Percentiles rank a stretch among this genome's conserved stretches.
phyloP scores from a whole-genome alignment of 2,888 invertebrate species.

The Nematopogon swammerdamellus region DNA sequence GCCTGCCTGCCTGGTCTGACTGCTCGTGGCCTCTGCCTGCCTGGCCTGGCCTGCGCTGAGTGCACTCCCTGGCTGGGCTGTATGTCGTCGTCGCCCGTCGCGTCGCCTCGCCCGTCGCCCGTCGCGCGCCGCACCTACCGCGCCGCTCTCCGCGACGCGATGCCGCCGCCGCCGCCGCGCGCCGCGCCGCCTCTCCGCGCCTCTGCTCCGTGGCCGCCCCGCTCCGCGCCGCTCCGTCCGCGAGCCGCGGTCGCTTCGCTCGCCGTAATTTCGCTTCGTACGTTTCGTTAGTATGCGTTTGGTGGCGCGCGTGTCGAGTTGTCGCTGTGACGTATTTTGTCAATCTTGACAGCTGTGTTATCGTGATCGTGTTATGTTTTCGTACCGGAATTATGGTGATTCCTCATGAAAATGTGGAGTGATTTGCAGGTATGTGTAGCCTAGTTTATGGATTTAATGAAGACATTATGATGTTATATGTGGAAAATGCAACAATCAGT shows the following conservation, averaged over 20 bases:
- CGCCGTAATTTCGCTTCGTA: conserved; percentile 14
- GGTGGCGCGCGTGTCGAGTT: conserved; percentile 34
- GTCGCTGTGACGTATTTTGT: conserved; percentile 43
- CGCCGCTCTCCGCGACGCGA: too few relatives aligned
- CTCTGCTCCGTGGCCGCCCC: conserved; percentile 4
- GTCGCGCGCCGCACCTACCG: conserved; percentile 16
- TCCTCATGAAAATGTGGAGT: conserved; percentile 57
- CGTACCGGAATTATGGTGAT: conserved; percentile 55
- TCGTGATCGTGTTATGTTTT: conserved; percentile 56
- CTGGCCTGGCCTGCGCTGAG: too few relatives aligned
- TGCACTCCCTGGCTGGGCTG: too few relatives aligned
- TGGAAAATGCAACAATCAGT: too few relatives aligned
- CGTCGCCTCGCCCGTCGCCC: neutral
- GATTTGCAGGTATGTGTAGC: conserved; percentile 46
- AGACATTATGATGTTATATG: too few relatives aligned
- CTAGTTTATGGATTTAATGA: too few relatives aligned
- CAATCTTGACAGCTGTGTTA: conserved; percentile 50
- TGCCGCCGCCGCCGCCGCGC: conserved; percentile 2
- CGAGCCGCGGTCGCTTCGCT: neutral
- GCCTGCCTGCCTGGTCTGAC: too few relatives aligned
- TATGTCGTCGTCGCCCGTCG: neutral
- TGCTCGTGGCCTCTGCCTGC: too few relatives aligned
- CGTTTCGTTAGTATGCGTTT: conserved; percentile 37
- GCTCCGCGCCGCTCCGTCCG: too few relatives aligned
- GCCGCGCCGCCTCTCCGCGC: neutral